Base-by-base conservation (phyloP, 2,113 vertebrate genomes). In the Cheilinus undulatus region DNA sequence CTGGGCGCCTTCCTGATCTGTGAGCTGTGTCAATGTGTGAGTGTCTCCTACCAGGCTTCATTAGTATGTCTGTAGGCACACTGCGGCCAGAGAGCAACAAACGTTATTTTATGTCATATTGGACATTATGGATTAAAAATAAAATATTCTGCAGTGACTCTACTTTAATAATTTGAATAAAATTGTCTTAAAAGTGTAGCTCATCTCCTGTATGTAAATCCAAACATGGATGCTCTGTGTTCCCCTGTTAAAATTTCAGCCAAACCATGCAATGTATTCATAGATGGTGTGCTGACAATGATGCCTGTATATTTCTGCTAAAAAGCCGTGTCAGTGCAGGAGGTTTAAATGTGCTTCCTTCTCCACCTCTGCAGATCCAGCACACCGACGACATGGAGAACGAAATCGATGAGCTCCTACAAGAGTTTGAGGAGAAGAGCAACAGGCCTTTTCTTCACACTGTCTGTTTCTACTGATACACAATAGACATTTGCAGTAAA, bases 301-400 rank as follows among this genome's bases (percentile, higher is more conserved):
- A 22, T 46, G 56, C 48, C 3, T 22, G 7, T 23, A 49, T 0
- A 34, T 22, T 73, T 9, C 12, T 36, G 3, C 11, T 15, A 45
- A 23, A 50, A 34, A 56, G 48, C 13, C 14, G 20, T 48, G 6
- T 28, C 14, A 32, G 48, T 24, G 11, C 15, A 40, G 17, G 40
- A 42, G 17, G 17, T 60, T n/a, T 54, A 32, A 53, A 60, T 15
- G 8, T 19, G 4, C 23, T 24, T 51, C 4, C 26, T 52, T 30
- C 63, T 45, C 50, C 67, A 0, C 19, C 71, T 59, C 72, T 71
- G 3, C 84, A 99, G 98, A 99, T 99, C 81, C 97, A 99, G 90
- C 97, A 97, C 91, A 99, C 97, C 0, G 98, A 99, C 42, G 97
- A 99, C 83, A 99, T 99, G 97, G 98, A 99, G 88, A 99, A 99